A percentile compares a stretch with the other conserved stretches of the same genome.
Evolutionary conservation across 2,797 vertebrate genomes (phyloP).

Genomic region (Xenopus petersii): DNA sequence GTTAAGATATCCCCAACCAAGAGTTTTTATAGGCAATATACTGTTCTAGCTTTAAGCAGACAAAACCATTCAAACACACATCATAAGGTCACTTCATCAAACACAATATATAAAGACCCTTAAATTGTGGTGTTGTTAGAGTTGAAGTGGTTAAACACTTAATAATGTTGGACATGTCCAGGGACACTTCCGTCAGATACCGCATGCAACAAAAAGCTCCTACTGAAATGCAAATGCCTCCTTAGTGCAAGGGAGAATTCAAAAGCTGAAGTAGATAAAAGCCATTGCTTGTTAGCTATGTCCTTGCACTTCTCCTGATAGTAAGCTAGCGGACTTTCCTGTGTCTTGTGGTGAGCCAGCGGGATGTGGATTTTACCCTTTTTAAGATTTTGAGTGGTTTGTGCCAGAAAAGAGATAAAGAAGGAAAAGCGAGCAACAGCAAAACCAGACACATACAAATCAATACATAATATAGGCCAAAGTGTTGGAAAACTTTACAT

Average conservation of each 20-base stretch:
- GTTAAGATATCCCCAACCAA: background rate
- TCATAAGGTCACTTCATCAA: constrained; percentile 34
- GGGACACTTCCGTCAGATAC: constrained; percentile 41
- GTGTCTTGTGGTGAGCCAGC: constrained; percentile 15
- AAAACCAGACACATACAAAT: no score
- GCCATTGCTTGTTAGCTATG: constrained; percentile 45
- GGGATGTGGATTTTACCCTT: constrained; percentile 15
- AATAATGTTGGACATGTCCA: constrained; percentile 45
- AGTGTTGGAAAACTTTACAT: background rate
- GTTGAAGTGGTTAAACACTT: constrained; percentile 47
- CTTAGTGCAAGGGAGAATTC: constrained; percentile 23
- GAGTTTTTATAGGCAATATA: constrained; percentile 8
- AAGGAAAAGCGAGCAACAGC: background rate
- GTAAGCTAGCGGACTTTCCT: constrained; percentile 13
- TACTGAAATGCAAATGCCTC: constrained; percentile 47
- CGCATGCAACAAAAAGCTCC: constrained; percentile 36
- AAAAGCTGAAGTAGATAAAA: constrained; percentile 43
- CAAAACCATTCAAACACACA: constrained; percentile 12
- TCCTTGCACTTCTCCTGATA: constrained; percentile 46
- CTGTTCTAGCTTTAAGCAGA: background rate
- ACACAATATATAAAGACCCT: constrained; percentile 21
- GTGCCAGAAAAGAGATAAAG: background rate
- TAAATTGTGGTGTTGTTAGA: constrained; percentile 34
- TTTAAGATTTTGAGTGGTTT: constrained; percentile 2
- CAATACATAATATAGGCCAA: background rate